A percentile compares a stretch with the other conserved stretches of the same genome.
Evolutionary conservation across 2,888 invertebrate genomes (phyloP).

Genomic region (Didymodactylos carnosus): DNA sequence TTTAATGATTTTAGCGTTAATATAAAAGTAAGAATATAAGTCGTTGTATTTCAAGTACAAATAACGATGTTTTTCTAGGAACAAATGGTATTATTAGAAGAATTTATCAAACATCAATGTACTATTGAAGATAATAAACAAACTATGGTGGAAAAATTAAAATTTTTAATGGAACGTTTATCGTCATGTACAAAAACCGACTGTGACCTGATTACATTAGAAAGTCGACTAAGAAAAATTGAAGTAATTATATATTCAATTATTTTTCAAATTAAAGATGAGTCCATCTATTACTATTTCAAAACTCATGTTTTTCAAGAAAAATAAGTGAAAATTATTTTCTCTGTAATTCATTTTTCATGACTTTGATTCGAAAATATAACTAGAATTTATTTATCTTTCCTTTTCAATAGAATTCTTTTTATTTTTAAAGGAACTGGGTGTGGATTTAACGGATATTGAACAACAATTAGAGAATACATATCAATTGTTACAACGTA

Average conservation of each 20-base stretch:
- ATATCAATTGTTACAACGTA: neutral
- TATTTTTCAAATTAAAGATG: neutral
- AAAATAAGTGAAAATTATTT: too few species aligned
- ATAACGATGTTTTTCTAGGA: too few species aligned
- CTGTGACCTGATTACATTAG: conserved; percentile 64
- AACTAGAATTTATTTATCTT: too few species aligned
- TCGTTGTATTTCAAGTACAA: too few species aligned
- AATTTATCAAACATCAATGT: neutral
- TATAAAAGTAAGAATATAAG: too few species aligned
- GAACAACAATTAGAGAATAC: neutral
- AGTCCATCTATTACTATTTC: too few species aligned
- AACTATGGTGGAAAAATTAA: neutral
- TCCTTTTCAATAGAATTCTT: neutral
- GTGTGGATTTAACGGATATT: neutral
- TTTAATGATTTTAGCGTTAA: neutral
- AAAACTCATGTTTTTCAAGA: too few species aligned
- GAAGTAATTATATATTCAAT: conserved; percentile 33
- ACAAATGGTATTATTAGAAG: neutral
- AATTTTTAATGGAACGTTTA: neutral
- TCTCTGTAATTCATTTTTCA: too few species aligned
- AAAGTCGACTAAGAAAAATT: conserved; percentile 55
- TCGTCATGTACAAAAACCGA: conserved; percentile 50
- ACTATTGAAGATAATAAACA: neutral
- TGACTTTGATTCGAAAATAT: too few species aligned
- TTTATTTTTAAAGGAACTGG: neutral